phyloP scores from a whole-genome alignment of 2,113 vertebrate genomes.

The Pterocles orientalis region DNA sequence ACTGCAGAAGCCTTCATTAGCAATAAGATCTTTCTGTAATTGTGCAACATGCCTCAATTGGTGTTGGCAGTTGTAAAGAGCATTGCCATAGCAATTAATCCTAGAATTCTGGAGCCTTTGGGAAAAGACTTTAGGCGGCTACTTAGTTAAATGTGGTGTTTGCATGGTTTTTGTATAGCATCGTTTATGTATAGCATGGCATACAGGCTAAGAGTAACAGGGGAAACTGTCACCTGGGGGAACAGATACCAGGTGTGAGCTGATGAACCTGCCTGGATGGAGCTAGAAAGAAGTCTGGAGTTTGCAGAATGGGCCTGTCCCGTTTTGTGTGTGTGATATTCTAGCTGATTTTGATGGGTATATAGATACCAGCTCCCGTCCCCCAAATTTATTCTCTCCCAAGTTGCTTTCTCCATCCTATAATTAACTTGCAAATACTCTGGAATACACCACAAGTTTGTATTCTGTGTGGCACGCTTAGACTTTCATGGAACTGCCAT shows the following conservation, averaged over 20 bases:
- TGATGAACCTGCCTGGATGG: not conserved
- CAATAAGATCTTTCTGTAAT: not conserved
- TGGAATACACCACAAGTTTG: not conserved
- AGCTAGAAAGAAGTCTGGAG: not conserved
- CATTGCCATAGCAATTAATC: conserved; percentile 34
- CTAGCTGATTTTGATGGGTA: not conserved
- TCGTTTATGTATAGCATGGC: not conserved
- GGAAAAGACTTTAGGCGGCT: not conserved
- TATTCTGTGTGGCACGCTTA: not conserved
- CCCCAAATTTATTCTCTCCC: not conserved
- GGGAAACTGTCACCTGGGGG: not conserved
- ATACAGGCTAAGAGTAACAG: not conserved
- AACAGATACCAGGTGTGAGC: not conserved
- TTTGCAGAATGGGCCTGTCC: not conserved
- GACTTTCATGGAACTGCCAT: not conserved
- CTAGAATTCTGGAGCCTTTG: conserved; percentile 24
- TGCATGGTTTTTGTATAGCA: not conserved
- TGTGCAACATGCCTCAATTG: not conserved
- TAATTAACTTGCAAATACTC: not conserved
- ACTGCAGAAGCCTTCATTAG: not conserved
- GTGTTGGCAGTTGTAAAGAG: conserved; percentile 21
- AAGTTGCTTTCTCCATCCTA: not conserved
- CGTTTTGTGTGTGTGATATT: not conserved
- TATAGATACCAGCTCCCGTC: not conserved
- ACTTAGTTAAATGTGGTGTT: not conserved